Conservation (phyloP, 1,140 invertebrate species). For the Penaeus indicus region DNA sequence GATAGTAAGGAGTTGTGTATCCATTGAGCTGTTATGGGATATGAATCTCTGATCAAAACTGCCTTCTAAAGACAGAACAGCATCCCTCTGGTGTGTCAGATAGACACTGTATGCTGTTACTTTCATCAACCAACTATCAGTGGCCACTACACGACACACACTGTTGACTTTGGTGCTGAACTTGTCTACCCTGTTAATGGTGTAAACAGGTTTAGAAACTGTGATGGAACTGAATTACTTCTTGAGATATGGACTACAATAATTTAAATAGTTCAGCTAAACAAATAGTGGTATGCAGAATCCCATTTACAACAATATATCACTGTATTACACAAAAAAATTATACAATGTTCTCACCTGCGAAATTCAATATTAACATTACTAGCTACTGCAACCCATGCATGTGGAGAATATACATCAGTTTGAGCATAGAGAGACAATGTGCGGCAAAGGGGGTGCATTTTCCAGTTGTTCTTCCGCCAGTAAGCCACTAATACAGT, state of each 20-base stretch:
- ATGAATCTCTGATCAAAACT: conserved; percentile 75
- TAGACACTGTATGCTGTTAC: conserved; percentile 82
- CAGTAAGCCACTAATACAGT: conserved; percentile 72
- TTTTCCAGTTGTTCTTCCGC: conserved; percentile 78
- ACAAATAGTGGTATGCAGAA: too few relatives aligned
- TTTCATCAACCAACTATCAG: conserved; percentile 92
- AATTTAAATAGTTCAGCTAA: too few relatives aligned
- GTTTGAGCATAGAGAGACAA: conserved; percentile 77
- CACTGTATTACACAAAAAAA: too few relatives aligned
- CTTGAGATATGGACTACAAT: too few relatives aligned
- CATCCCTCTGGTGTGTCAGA: conserved; percentile 84
- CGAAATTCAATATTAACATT: conserved; percentile 85
- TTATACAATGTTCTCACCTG: conserved; percentile 72
- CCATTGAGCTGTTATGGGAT: conserved; percentile 70
- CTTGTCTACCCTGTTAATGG: conserved; percentile 79
- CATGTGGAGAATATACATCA: conserved; percentile 68
- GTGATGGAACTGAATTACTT: conserved; percentile 63
- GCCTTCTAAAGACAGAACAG: conserved; percentile 81
- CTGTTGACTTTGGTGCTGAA: conserved; percentile 80
- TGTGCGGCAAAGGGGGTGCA: conserved; percentile 82
- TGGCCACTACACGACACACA: conserved; percentile 81
- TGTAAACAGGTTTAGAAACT: conserved; percentile 56
- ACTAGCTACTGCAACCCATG: conserved; percentile 79
- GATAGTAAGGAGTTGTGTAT: conserved; percentile 85
- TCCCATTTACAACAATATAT: too few relatives aligned